Base-by-base conservation (phyloP, 2,888 invertebrate species). In the Phortica okadai region DNA sequence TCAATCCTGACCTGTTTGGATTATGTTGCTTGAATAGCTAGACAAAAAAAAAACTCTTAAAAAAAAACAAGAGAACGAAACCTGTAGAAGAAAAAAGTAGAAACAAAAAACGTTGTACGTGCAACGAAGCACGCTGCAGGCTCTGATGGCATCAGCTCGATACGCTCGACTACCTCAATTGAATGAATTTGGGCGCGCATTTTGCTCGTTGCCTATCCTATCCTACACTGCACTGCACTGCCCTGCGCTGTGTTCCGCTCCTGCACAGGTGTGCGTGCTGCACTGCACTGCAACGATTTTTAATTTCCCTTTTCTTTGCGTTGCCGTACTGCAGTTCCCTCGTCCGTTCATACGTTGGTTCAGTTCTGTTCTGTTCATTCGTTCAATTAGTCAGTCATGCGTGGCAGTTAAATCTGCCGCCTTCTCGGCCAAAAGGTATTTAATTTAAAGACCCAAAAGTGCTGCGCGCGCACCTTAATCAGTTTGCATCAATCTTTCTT, bases 401-500 rank as follows among this genome's bases (percentile, higher is more conserved):
- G 16, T 67, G 44, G 42, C 67, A 42, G 41, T 14, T 41, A 14
- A 67, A 67, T 67, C 67, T 16, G n/a, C 41, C 16, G 50, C 50
- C 50, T 14, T 50, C 50, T 50, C 50, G 50, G 50, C 50, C 50
- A 50, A 50, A 33, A 44, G 14, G 67, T 44, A 67, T 44, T 67
- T 67, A 67, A 67, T 67, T 42, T 44, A 42, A 6, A 16, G 11
- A 44, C 44, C 59, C 7, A 21, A 54, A 59, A 59, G 16, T 59
- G 16, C 59, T 8, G 8, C 50, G 50, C 8, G 59, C n/a, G 21
- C 59, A 59, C 59, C 16, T 67, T 67, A 44, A 67, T 67, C 67
- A 67, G 67, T 44, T 67, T n/a, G n/a, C 16, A n/a, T 33, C 6
- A 44, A 67, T 67, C 67, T 67, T 16, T 67, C 14, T n/a, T 67